Evolutionary conservation across 2,888 invertebrate species (phyloP), one percentile per base, ranked within the genome.

Genomic region (Cataglyphis cursor): DNA sequence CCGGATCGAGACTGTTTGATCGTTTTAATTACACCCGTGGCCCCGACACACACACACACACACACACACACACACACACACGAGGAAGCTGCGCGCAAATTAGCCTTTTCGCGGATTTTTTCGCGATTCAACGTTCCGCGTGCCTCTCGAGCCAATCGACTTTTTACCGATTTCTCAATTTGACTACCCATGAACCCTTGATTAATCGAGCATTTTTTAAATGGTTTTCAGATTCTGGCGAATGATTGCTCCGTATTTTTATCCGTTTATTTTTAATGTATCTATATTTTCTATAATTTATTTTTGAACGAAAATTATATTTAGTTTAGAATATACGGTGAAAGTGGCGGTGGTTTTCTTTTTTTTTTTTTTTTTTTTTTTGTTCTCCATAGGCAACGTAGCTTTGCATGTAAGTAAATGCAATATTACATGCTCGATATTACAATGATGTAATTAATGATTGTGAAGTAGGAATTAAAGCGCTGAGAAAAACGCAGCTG

Each of bases 1-100:
- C 73, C 48, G 81, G 38, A 62, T 54, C 57, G 51, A 48, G 31
- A 44, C 51, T 21, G 51, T 83, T 54, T 73, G 90, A 87, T 88
- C 84, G 74, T 90, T 90, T 90, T 90, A 90, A 90, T 91, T 90
- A 87, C 83, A 72, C 82, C 81, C 64, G 59, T 15, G 66, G 76
- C n/a, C 41, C 15, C 76, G 66, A 54, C 31, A 35, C 54, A 54
- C 21, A 35, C 54, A 54, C 31, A 41, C 35, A 70, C 54, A 31
- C 31, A 31, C 31, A 31, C 31, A 31, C 31, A 31, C 31, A 31
- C 31, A 31, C 31, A 31, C 10, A 54, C 51, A 48, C 38, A 72
- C 59, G 72, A 72, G 78, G 78, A 80, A 80, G 78, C 59, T 72
- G 72, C 59, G 70, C 31, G 59, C 72, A 70, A 80, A 80, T 80